Conservation (phyloP, 2,888 invertebrate genomes). For the Pimpla rufipes region DNA sequence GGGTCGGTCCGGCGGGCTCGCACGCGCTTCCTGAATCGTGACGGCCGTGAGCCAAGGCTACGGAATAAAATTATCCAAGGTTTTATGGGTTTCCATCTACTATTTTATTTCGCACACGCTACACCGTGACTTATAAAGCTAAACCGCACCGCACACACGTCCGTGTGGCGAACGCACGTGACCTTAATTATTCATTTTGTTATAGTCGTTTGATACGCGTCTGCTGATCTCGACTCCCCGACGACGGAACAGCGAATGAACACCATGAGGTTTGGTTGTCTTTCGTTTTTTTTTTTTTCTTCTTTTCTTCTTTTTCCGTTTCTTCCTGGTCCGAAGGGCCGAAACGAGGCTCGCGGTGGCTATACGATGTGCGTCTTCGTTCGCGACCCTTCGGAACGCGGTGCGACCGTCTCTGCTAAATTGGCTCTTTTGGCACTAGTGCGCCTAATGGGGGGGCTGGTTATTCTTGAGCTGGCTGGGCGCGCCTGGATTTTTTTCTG, state of each 20-base stretch:
- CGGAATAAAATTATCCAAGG: conserved; percentile 11
- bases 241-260: conserved; percentile 11
- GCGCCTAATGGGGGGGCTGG: conserved; percentile 6
- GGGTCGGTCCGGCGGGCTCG: too few relatives aligned
- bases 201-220: neutral
- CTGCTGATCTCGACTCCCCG: conserved; percentile 13
- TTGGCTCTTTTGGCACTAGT: conserved; percentile 28
- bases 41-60: conserved; percentile 2
- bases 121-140: conserved; percentile 25
- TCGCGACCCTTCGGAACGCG: neutral
- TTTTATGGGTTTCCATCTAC: conserved; percentile 19
- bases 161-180: conserved; percentile 34
- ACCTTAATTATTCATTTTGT: conserved; percentile 38
- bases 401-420: conserved; percentile 10
- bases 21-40: conserved; percentile 42
- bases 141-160: conserved; percentile 35
- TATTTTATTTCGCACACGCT: conserved; percentile 42
- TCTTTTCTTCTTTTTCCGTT: too few relatives aligned
- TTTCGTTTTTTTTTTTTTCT: neutral
- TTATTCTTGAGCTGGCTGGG: conserved; percentile 73
- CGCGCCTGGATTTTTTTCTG: conserved; percentile 77
- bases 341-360: conserved; percentile 6
- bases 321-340: conserved; percentile 13
- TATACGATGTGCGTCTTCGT: neutral
- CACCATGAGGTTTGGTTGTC: conserved; percentile 5